Conservation (phyloP, 2,797 vertebrate species). For the Chloroceryle amazona region DNA sequence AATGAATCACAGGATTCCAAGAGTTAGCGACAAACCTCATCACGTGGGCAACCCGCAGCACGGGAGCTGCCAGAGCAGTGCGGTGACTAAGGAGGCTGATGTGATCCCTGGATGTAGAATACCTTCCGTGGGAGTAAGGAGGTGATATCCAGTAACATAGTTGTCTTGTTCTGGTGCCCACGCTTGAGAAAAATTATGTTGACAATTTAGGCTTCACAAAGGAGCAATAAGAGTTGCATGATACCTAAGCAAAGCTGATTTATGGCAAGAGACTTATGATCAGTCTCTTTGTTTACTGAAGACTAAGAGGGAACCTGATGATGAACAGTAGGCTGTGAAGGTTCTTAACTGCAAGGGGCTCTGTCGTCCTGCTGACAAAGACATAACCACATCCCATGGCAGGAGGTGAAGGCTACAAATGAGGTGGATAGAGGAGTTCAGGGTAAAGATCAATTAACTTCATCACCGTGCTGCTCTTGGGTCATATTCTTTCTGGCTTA, state of each 20-base stretch:
- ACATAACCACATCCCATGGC: neutral
- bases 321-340: neutral
- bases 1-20: slow-evolving; percentile 48
- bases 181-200: neutral
- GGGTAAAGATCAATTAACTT: neutral
- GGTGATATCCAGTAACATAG: neutral
- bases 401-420: neutral
- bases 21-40: neutral
- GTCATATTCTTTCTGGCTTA: neutral
- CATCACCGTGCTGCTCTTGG: neutral
- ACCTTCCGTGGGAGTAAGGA: neutral
- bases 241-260: slow-evolving; percentile 23
- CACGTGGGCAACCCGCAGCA: neutral
- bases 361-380: neutral
- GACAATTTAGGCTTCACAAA: slow-evolving; percentile 6
- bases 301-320: neutral
- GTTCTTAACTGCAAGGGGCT: neutral
- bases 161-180: neutral
- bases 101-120: slow-evolving; percentile 1
- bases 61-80: slow-evolving; percentile 1
- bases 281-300: neutral
- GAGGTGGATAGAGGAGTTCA: neutral
- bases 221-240: neutral
- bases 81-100: neutral
- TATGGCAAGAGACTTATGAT: neutral